phyloP scores from a whole-genome alignment of 2,113 vertebrate species.

The Bothrops jararaca region DNA sequence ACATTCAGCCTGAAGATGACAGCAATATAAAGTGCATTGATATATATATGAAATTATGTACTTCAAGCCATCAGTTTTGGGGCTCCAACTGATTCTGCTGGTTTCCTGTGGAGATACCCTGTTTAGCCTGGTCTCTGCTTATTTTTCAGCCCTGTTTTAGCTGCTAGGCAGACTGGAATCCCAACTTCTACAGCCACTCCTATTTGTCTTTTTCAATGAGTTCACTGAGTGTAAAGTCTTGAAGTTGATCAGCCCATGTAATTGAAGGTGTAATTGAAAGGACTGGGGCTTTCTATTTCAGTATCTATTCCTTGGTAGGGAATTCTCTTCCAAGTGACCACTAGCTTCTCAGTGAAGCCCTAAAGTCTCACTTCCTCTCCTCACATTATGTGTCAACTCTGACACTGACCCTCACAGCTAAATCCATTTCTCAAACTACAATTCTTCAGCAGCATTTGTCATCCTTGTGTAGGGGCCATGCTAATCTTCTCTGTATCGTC shows the following conservation, averaged over 20 bases:
- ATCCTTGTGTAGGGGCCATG: too few relatives aligned
- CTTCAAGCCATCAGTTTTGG: not conserved
- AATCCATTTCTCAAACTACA: not conserved
- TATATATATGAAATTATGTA: not conserved
- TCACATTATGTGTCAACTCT: not conserved
- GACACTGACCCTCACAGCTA: not conserved
- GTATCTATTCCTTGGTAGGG: not conserved
- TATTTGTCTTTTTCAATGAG: not conserved
- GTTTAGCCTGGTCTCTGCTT: not conserved
- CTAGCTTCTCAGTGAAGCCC: not conserved
- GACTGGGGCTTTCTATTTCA: not conserved
- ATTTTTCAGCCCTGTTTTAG: not conserved
- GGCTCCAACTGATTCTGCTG: not conserved
- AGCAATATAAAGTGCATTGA: not conserved
- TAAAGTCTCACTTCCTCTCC: not conserved
- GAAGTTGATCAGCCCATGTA: not conserved
- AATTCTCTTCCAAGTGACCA: not conserved
- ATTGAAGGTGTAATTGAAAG: not conserved
- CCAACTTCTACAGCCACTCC: not conserved
- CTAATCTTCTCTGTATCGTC: too few relatives aligned
- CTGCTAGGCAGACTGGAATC: not conserved
- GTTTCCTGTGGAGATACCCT: not conserved
- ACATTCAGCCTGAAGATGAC: not conserved
- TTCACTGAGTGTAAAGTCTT: not conserved
- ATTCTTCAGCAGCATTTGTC: not conserved